These are phyloP conservation scores for Tanytarsus gracilentus DNA, from an alignment of 2,888 invertebrate genomes.

Conservation along the genomic window DNA sequence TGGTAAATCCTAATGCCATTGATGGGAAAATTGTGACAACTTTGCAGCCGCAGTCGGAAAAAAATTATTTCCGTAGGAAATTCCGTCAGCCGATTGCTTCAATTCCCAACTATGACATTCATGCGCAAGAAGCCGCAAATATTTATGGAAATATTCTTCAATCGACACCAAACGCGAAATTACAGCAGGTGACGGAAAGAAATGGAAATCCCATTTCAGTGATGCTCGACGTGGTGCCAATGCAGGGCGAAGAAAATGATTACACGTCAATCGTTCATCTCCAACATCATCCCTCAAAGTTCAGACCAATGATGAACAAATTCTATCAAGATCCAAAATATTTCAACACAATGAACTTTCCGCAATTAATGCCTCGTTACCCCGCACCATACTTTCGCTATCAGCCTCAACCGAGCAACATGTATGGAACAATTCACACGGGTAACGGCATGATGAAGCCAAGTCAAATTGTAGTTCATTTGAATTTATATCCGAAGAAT, in stretches of 20 bases:
- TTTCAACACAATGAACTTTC: slow-evolving; percentile 17
- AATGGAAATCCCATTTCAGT: slow-evolving; percentile 17
- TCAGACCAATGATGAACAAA: neutral
- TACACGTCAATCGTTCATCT: neutral
- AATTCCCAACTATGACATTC: neutral
- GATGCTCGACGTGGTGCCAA: slow-evolving; percentile 1
- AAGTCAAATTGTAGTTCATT: slow-evolving; percentile 18
- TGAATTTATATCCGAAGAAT: slow-evolving; percentile 14
- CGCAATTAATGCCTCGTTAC: slow-evolving; percentile 19
- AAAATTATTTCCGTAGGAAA: slow-evolving; percentile 6
- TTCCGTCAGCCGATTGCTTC: neutral
- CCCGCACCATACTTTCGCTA: slow-evolving; percentile 12
- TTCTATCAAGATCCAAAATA: slow-evolving; percentile 12
- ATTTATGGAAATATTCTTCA: neutral
- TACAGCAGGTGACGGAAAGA: neutral
- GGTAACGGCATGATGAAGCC: neutral
- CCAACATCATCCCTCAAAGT: neutral
- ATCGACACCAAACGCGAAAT: neutral
- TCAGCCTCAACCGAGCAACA: neutral
- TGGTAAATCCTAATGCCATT: neutral
- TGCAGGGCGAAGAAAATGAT: neutral
- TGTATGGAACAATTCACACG: neutral
- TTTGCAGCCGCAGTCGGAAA: neutral
- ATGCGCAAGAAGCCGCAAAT: neutral
- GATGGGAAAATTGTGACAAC: neutral